Conservation (phyloP, 2,888 invertebrate genomes). For the Trisateles emortualis region DNA sequence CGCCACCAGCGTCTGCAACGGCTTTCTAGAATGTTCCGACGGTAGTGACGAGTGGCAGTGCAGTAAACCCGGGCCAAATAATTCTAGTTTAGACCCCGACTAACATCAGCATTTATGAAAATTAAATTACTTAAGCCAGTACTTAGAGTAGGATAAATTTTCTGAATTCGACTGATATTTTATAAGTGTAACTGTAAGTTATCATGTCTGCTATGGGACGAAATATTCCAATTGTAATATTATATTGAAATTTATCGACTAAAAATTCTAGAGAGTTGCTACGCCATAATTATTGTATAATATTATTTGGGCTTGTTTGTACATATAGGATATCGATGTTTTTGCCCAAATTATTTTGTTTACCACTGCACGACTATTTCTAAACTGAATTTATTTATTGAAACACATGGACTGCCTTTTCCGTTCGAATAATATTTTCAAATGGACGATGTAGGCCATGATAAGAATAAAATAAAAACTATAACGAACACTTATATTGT, state of each 20-base stretch:
- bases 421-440: constrained; percentile 77
- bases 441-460: constrained; percentile 84
- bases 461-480: constrained; percentile 64
- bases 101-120: constrained; percentile 47
- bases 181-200: constrained; percentile 73
- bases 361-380: constrained; percentile 60
- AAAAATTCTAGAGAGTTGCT: constrained; percentile 42
- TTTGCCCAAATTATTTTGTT: constrained; percentile 62
- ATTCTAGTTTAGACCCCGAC: constrained; percentile 69
- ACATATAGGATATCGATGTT: constrained; percentile 71
- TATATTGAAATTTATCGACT: constrained; percentile 31
- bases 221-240: constrained; percentile 38
- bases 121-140: constrained; percentile 70
- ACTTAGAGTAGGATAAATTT: constrained; percentile 65
- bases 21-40: constrained; percentile 92
- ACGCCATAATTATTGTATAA: constrained; percentile 60
- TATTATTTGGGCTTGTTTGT: constrained; percentile 66
- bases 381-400: constrained; percentile 75
- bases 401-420: constrained; percentile 81
- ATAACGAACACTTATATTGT: constrained; percentile 40
- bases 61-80: constrained; percentile 57
- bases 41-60: constrained; percentile 91
- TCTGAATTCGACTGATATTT: constrained; percentile 83
- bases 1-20: constrained; percentile 91
- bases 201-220: constrained; percentile 38